Evolutionary conservation across 2,888 invertebrate genomes (phyloP).

Genomic region (Ennomos erosarius): DNA sequence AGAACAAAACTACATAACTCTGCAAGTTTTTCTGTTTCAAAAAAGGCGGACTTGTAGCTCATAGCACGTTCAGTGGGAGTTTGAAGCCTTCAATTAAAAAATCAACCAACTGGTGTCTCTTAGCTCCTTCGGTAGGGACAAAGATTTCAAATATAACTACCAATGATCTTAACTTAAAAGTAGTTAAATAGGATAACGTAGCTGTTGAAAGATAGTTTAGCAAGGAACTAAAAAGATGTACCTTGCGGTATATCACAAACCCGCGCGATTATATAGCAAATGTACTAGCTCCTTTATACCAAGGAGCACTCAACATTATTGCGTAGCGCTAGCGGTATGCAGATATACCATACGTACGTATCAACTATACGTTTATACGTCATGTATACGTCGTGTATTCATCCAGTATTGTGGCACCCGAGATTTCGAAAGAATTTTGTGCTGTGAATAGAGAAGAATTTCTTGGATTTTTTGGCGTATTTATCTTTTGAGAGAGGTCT

Average conservation of each 20-base stretch:
- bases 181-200: too few species aligned
- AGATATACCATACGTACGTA: slow-evolving; percentile 31
- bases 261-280: slow-evolving; percentile 9
- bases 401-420: slow-evolving; percentile 18
- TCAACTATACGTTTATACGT: neutral
- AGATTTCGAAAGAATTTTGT: slow-evolving; percentile 10
- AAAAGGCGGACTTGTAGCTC: too few species aligned
- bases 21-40: too few species aligned
- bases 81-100: too few species aligned
- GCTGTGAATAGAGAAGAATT: slow-evolving; percentile 3
- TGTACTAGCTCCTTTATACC: slow-evolving; percentile 20
- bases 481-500: neutral
- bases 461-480: neutral
- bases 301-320: slow-evolving; percentile 45
- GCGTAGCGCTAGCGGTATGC: slow-evolving; percentile 37
- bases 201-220: too few species aligned
- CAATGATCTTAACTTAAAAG: too few species aligned
- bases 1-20: too few species aligned
- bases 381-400: slow-evolving; percentile 5
- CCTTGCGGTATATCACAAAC: neutral
- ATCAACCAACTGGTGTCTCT: too few species aligned
- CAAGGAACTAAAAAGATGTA: too few species aligned
- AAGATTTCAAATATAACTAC: neutral
- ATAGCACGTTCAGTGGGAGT: too few species aligned
- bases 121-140: neutral